Evolutionary conservation across 2,888 invertebrate genomes (phyloP), one percentile per base, ranked within the genome.

Genomic region (Lasioglossum lativentre): DNA sequence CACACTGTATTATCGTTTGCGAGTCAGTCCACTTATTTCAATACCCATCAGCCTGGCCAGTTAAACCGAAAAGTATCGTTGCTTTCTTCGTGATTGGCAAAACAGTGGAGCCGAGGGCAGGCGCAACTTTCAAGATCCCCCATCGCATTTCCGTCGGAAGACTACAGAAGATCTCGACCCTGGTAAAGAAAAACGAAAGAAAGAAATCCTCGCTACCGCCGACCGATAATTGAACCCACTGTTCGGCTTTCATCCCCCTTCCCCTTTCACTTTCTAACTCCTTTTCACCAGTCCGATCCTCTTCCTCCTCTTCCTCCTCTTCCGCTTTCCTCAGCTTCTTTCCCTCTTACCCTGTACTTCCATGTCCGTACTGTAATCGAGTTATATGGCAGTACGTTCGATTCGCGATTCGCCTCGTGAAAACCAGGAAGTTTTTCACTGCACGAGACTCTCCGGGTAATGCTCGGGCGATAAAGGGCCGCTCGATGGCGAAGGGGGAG

Each of bases 191-290:
- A 89, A 75, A 84, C 75, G 78, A 77, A 79, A 74, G 83, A 83
- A 86, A 75, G 81, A 86, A 88, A 82, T 82, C 78, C 80, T 80
- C 74, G 66, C 83, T 76, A 86, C 85, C 86, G 79, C 86, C 85
- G 78, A 90, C 91, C 91, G 90, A 94, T 94, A 94, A 94, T 93
- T 93, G 93, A 94, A 93, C 92, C 90, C 88, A 87, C 90, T 92
- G 86, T 86, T 90, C 87, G 79, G 75, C 81, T 90, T 86, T 87
- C 87, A 86, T 85, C 81, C 77, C 86, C 82, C 81, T 16, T 82
- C 82, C 78, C 77, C 77, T 78, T 83, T 68, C 40, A 38, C 70
- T 73, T 71, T 73, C 79, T 74, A 73, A 63, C 34, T 74, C 38
- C 77, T 42, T 34, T 81, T 70, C 75, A 59, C 63, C 38, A 38